phyloP scores from a whole-genome alignment of 2,113 vertebrate species.

The Haemorhous mexicanus region DNA sequence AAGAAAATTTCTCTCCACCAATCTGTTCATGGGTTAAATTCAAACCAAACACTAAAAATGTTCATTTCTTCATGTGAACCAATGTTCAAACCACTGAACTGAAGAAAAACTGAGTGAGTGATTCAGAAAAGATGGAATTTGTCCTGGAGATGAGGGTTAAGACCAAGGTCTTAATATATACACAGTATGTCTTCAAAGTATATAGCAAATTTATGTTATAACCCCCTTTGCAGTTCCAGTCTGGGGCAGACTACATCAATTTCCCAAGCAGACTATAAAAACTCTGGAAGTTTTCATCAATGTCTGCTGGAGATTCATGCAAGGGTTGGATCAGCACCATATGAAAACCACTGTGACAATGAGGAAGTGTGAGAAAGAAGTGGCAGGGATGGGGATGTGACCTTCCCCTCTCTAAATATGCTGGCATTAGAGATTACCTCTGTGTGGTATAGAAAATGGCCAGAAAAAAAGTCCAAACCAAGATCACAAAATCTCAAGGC shows the following conservation, averaged over 20 bases:
- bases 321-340: background rate
- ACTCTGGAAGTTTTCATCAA: background rate
- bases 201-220: background rate
- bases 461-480: background rate
- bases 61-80: background rate
- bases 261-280: background rate
- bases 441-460: background rate
- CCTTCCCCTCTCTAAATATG: background rate
- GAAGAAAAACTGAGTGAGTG: background rate
- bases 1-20: background rate
- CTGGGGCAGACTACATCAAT: too few species aligned
- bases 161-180: background rate
- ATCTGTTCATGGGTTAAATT: constrained; percentile 21
- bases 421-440: background rate
- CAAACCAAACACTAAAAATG: constrained; percentile 29
- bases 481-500: background rate
- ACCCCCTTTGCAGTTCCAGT: background rate
- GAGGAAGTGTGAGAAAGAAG: background rate
- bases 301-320: background rate
- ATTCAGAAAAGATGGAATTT: background rate
- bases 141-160: background rate
- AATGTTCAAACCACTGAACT: background rate
- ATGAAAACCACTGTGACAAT: background rate
- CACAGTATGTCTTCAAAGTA: background rate
- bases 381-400: background rate